These are phyloP conservation scores for Parnassius smintheus DNA, from an alignment of 2,888 invertebrate species.

Conservation along the genomic window DNA sequence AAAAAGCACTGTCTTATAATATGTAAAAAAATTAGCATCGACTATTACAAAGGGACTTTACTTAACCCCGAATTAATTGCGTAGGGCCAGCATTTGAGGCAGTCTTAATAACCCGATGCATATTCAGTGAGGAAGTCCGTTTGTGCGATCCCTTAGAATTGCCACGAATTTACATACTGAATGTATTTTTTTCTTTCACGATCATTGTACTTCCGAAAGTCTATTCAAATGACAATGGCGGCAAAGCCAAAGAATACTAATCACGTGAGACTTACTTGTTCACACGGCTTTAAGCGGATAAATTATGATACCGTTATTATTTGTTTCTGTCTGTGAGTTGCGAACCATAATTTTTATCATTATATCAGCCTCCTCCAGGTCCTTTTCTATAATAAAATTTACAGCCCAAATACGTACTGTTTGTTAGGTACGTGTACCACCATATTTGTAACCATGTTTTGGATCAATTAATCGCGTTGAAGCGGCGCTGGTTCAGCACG, in stretches of 20 bases:
- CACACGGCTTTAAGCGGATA: neutral
- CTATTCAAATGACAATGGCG: conserved; percentile 20
- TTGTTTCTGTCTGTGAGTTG: too few relatives aligned
- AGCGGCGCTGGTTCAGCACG: too few relatives aligned
- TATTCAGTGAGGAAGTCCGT: conserved; percentile 25
- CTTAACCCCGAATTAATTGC: conserved; percentile 13
- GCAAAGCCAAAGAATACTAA: conserved; percentile 15
- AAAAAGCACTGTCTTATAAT: too few relatives aligned
- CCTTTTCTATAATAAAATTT: too few relatives aligned
- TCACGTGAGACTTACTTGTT: neutral
- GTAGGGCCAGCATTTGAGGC: conserved; percentile 13
- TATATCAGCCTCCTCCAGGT: too few relatives aligned
- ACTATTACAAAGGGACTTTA: conserved; percentile 7
- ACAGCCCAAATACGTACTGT: too few relatives aligned
- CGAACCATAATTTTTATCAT: too few relatives aligned
- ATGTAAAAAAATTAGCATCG: neutral
- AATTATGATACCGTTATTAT: neutral
- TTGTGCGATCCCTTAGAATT: conserved; percentile 19
- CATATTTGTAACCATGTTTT: too few relatives aligned
- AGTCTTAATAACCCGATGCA: conserved; percentile 17
- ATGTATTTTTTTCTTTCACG: conserved; percentile 18
- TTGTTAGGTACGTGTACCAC: too few relatives aligned
- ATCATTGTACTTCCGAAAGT: conserved; percentile 12
- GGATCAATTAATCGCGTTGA: too few relatives aligned
- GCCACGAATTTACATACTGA: conserved; percentile 21